A percentile compares a stretch with the other conserved stretches of the same genome.
Conservation (phyloP, 2,888 invertebrate species). For the Enchytraeus crypticus region DNA sequence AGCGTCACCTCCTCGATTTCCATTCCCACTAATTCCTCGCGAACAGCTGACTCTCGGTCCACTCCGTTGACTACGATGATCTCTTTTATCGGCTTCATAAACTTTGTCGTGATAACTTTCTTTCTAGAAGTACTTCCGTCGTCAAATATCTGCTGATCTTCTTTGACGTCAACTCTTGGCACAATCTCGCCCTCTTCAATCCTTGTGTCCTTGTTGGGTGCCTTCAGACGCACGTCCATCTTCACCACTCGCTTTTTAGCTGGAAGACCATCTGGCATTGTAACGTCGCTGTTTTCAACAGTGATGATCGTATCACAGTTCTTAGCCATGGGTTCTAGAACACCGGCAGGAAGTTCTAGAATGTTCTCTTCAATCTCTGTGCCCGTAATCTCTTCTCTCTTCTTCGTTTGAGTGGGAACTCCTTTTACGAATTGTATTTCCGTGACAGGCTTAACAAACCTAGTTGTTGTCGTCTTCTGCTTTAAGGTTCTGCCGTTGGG, state of each 20-base stretch:
- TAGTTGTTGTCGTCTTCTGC: conserved; percentile 2
- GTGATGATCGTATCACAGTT: conserved; percentile 6
- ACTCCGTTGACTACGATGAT: neutral
- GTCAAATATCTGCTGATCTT: conserved; percentile 7
- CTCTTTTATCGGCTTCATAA: conserved; percentile 8
- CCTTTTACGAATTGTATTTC: neutral
- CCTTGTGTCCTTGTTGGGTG: neutral
- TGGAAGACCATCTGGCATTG: conserved; percentile 2
- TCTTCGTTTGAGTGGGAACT: neutral
- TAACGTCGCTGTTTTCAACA: neutral
- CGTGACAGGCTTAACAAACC: conserved; percentile 3
- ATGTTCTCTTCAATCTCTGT: conserved; percentile 8
- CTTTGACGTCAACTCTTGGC: conserved; percentile 9
- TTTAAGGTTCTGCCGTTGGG: conserved; percentile 1
- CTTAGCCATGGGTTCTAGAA: conserved; percentile 7
- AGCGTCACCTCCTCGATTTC: conserved; percentile 17
- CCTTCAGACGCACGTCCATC: conserved; percentile 7
- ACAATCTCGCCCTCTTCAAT: conserved; percentile 3
- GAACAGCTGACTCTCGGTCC: neutral
- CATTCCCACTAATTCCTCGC: conserved; percentile 5
- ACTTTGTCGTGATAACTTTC: conserved; percentile 14
- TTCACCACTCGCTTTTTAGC: conserved; percentile 7
- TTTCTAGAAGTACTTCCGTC: conserved; percentile 12
- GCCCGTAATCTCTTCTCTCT: conserved; percentile 2
- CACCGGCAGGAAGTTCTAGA: conserved; percentile 8